Evolutionary conservation across 2,113 vertebrate genomes (phyloP).

Genomic region (Phodopus roborovskii): DNA sequence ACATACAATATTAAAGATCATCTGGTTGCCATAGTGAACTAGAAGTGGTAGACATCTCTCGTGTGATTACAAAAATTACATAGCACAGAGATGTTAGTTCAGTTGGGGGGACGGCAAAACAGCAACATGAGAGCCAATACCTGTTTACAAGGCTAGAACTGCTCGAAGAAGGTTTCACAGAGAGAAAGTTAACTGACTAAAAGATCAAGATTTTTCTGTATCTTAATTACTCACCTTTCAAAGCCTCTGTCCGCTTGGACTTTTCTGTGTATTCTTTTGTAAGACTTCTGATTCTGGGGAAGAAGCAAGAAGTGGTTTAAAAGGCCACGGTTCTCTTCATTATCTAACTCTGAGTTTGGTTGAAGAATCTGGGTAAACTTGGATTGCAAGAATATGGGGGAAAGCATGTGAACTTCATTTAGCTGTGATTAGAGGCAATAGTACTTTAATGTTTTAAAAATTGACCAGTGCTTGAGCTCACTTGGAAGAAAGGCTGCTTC

Average conservation of each 20-base stretch:
- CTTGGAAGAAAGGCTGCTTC: not conserved
- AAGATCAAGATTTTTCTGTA: not conserved
- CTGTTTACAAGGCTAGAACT: not conserved
- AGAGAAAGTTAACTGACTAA: not conserved
- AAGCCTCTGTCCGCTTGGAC: slow-evolving; percentile 16
- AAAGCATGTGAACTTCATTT: not conserved
- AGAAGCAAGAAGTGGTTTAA: not conserved
- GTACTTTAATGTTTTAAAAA: not conserved
- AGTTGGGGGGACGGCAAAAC: not conserved
- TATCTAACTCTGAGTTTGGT: not conserved
- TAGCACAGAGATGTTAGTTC: not conserved
- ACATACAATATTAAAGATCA: not conserved
- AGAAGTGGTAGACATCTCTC: not conserved
- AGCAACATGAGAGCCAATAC: not conserved
- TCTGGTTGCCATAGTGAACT: not conserved
- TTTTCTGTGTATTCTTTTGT: not conserved
- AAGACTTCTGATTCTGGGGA: slow-evolving; percentile 1
- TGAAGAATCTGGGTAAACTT: not conserved
- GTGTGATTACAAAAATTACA: not conserved
- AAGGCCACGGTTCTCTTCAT: not conserved
- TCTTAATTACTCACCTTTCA: not conserved
- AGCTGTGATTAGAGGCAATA: not conserved
- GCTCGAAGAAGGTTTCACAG: too few species aligned
- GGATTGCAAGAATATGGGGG: not conserved
- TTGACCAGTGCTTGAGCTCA: not conserved